Conservation (phyloP, 2,888 invertebrate genomes). For the Patella ulyssiponensis region DNA sequence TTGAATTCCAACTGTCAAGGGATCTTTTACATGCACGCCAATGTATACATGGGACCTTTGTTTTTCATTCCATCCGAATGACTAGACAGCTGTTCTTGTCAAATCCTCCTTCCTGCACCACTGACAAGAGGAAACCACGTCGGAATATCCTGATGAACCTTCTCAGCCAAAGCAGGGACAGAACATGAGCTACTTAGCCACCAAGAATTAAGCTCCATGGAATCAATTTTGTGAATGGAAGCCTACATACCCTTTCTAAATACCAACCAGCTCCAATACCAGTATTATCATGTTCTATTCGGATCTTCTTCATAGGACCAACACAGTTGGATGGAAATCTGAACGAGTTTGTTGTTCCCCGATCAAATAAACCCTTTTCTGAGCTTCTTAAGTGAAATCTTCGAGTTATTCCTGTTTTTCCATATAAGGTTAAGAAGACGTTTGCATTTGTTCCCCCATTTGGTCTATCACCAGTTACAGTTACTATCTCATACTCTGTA, state of each 20-base stretch:
- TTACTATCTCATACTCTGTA: constrained; percentile 71
- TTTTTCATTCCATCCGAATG: no score
- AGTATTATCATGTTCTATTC: constrained; percentile 71
- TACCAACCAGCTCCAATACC: constrained; percentile 71
- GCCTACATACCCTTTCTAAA: constrained; percentile 66
- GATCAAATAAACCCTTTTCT: constrained; percentile 53
- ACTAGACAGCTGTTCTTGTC: no score
- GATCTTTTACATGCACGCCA: no score
- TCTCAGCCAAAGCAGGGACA: no score
- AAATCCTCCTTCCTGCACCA: no score
- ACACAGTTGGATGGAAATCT: constrained; percentile 67
- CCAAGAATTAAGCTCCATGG: no score
- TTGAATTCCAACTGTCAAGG: no score
- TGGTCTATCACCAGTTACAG: constrained; percentile 67
- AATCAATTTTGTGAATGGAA: background rate
- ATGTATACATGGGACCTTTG: no score
- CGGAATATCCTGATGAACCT: no score
- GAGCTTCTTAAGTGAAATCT: constrained; percentile 65
- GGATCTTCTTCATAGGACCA: constrained; percentile 68
- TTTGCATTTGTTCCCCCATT: constrained; percentile 70
- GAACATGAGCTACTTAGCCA: no score
- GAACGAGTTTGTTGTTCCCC: constrained; percentile 65
- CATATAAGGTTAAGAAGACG: constrained; percentile 69
- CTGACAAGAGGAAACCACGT: no score
- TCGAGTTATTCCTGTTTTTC: constrained; percentile 66